These are phyloP conservation scores for Odontamblyopus rebecca DNA, from an alignment of 2,797 vertebrate species.

Conservation along the genomic window DNA sequence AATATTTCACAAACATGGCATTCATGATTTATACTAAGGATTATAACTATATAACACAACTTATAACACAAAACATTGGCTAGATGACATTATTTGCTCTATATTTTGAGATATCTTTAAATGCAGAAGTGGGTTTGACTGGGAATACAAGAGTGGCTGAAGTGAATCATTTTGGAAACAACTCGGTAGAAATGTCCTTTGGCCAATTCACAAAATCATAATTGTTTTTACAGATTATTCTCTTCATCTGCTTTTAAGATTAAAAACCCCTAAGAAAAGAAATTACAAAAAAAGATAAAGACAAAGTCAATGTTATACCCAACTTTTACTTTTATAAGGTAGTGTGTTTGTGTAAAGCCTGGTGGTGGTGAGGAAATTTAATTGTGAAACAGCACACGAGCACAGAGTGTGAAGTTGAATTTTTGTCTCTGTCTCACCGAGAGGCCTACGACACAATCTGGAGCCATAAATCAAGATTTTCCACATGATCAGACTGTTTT, in stretches of 20 bases:
- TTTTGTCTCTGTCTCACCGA: too few species aligned
- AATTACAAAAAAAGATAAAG: neutral
- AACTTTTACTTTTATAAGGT: too few species aligned
- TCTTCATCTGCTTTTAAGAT: slow-evolving; percentile 17
- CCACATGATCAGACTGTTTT: too few species aligned
- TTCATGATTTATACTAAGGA: slow-evolving; percentile 20
- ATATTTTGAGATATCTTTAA: too few species aligned
- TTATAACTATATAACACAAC: neutral
- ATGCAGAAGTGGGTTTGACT: neutral
- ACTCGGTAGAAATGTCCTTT: slow-evolving; percentile 22
- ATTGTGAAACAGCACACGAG: too few species aligned
- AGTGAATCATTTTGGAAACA: slow-evolving; percentile 32
- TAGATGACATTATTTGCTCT: too few species aligned
- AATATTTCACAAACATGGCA: neutral
- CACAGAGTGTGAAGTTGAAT: too few species aligned
- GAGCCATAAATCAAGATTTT: too few species aligned
- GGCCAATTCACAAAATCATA: slow-evolving; percentile 16
- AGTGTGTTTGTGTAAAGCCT: too few species aligned
- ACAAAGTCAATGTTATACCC: too few species aligned
- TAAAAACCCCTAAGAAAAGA: neutral
- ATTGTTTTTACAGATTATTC: slow-evolving; percentile 39
- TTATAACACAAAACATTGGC: neutral
- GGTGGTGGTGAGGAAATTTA: too few species aligned
- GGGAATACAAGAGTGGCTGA: slow-evolving; percentile 2
- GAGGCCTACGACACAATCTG: too few species aligned